Evolutionary conservation across 2,888 invertebrate species (phyloP), one percentile per base, ranked within the genome.

Genomic region (Drepanosiphum platanoidis): DNA sequence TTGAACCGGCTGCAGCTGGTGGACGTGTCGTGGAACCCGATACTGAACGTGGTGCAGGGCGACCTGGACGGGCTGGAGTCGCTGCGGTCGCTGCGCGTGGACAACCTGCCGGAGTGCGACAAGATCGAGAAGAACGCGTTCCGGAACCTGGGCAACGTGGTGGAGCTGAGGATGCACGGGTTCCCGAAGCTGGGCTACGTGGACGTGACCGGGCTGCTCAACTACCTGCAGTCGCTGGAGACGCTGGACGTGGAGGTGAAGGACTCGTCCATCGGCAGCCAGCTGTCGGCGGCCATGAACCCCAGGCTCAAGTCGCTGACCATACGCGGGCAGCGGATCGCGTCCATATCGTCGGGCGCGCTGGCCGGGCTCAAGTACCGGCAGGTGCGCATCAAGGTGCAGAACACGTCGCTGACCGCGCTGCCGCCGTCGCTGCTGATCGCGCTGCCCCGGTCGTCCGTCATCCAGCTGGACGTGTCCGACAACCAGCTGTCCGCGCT

Each of bases 71-170:
- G 94, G 27, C 90, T 97, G 70, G 91, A 92, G 36, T 92, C 93
- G 87, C 90, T 95, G 68, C 87, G 86, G n/a, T 87, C 86, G 70
- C 81, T 89, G 42, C 92, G 92, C 81, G 90, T 91, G 0, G 90
- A 97, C 36, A 93, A 92, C 87, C 91, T 96, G 86, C 92, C 92
- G 58, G 91, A 94, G 89, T 90, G 97, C 82, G 92, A 92, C 0
- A 93, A 94, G 89, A 94, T 97, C 86, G 97, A 97, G 89, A 95
- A 95, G 89, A 94, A 92, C 88, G 94, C 95, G 0, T 95, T 97
- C 88, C 93, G 93, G 88, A 90, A 93, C 18, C 89, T 96, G 9
- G 92, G 92, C 0, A 95, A 95, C 89, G 90, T 97, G 81, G 92
- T 93, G 0, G 91, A 92, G 82, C 89, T 97, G 13, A 91, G 93